Percentiles rank a stretch among this genome's conserved stretches.
phyloP scores from a whole-genome alignment of 2,113 vertebrate species.

The Geococcyx californianus region DNA sequence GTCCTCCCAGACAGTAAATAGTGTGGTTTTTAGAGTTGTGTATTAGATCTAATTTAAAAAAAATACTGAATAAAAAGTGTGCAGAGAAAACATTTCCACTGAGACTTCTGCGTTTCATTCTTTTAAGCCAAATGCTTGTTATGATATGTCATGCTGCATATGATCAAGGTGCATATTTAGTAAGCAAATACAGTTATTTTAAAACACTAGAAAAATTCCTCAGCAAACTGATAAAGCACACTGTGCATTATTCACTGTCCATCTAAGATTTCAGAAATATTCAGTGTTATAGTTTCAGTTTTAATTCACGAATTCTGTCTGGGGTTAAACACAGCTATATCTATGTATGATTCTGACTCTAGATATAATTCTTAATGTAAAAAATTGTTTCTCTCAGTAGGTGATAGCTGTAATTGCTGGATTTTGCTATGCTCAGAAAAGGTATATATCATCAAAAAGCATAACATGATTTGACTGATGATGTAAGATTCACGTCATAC shows the following conservation, averaged over 20 bases:
- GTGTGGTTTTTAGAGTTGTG: background rate
- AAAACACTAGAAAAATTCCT: background rate
- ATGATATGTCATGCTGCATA: background rate
- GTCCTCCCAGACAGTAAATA: background rate
- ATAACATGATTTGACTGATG: background rate
- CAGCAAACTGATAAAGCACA: background rate
- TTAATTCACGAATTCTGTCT: background rate
- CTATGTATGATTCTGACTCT: background rate
- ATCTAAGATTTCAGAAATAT: background rate
- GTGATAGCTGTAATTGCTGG: background rate
- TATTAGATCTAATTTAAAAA: background rate
- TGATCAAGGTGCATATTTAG: background rate
- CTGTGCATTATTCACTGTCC: background rate
- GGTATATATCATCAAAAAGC: background rate
- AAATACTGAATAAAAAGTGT: background rate
- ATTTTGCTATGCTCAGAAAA: background rate
- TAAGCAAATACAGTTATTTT: background rate
- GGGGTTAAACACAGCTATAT: background rate
- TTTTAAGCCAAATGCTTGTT: background rate
- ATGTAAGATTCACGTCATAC: background rate
- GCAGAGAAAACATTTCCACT: background rate
- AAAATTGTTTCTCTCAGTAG: background rate
- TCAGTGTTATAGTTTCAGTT: background rate
- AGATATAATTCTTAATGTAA: background rate
- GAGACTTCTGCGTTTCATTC: background rate